Percentiles rank a stretch among this genome's conserved stretches.
These are phyloP conservation scores for Ascidia mentula DNA, from an alignment of 23 tunicate genomes.

Conservation along the genomic window DNA sequence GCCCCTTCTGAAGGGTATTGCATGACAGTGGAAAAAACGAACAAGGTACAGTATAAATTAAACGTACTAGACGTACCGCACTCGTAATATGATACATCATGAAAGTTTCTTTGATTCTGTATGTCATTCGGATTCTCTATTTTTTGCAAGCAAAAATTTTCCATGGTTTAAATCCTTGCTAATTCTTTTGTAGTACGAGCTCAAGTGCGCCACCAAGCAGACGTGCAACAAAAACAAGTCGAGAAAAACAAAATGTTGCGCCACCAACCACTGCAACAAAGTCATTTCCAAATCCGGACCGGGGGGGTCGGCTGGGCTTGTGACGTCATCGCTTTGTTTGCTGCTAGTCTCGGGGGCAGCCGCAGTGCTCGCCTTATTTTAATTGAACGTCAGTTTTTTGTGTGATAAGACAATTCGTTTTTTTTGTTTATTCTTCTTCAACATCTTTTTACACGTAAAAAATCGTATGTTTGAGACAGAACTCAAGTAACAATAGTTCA, in stretches of 20 bases:
- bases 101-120: no score
- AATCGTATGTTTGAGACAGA: no score
- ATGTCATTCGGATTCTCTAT: no score
- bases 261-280: not conserved
- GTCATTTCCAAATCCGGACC: conserved; percentile 1
- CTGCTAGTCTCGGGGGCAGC: not conserved
- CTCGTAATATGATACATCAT: no score
- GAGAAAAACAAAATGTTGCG: not conserved
- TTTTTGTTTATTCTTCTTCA: no score
- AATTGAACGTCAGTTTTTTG: no score
- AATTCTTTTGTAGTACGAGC: not conserved
- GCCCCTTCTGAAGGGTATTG: not conserved
- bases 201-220: conserved; percentile 14
- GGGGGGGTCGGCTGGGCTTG: not conserved
- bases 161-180: no score
- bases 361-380: not conserved
- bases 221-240: not conserved
- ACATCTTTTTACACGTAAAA: no score
- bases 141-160: no score
- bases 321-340: not conserved
- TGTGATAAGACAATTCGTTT: no score
- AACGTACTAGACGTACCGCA: no score
- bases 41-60: not conserved
- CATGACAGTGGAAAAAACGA: not conserved
- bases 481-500: no score